Base-by-base conservation (phyloP, 2,113 vertebrate species). In the Lampris megalopsis region DNA sequence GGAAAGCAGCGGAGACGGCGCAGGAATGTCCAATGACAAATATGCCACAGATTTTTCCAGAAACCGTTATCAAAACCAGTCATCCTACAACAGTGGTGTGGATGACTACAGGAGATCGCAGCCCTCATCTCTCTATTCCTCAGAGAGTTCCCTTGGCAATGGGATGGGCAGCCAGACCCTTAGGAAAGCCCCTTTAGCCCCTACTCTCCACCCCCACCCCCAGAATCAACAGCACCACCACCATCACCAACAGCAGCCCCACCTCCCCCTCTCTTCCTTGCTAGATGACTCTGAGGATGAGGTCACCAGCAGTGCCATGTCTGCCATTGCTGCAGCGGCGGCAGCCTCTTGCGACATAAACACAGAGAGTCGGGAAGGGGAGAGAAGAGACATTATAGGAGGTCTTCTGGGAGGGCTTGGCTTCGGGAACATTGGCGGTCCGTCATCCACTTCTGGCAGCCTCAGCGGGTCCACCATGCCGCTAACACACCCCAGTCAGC, bases 301-400 rank as follows among this genome's bases (percentile, higher is more conserved):
- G 81, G 94, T 95, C 72, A 94, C 94, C 24, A 95, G 93, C 89
- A 95, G 93, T n/a, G 94, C 94, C 1, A 95, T 95, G 93, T 94
- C 94, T 1, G 94, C 93, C 64, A 95, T 94, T 4, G 94, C 94
- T 0, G 94, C 94, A 3, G 93, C 94, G 0, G 94, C 94, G 0
- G 94, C 94, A 0, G 93, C 93, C 37, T 95, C 94, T 3, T 90
- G 93, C 9, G 92, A 94, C 13, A 81, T 94, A 36, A 94, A 86
- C 81, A 68, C 78, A 5, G 93, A 94, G 37, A 73, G 86, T 38
- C 87, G 92, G 41, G 91, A 92, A 0, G 94, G 94, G 13, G 94
- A 95, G 80, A 79, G 94, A 42, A 80, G 94, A 52, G 94, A 94
- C 36, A 94, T 94, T 72, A 94, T 94, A 3, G 94, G 94, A 13